Base-by-base conservation (phyloP, 37 sponge, comb jelly and placozoan genomes). In the Aphrocallistes beatrix region DNA sequence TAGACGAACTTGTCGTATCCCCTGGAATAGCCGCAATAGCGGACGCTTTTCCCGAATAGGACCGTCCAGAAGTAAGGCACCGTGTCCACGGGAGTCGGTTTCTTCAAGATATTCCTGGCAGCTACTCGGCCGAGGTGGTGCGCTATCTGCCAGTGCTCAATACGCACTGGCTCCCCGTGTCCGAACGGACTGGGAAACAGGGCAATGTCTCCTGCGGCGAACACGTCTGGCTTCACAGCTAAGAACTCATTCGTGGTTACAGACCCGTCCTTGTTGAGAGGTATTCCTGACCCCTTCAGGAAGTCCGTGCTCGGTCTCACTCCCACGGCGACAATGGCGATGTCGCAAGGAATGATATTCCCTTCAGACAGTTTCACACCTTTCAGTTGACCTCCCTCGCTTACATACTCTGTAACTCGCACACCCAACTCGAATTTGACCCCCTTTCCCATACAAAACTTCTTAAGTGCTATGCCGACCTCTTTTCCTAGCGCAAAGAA, bases 31-130 rank as follows among this genome's bases (percentile, higher is more conserved):
- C 96, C 94, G 81, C 93, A 94, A 39, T 94, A 94, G 32, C 96
- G 92, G 36, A 96, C 23, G 60, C 91, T 89, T 86, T 96, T 96
- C 36, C 94, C 94, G 83, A 87, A 93, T 84, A 93, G 51, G 37
- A 90, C 85, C n/a, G 94, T 92, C 96, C 96, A 96, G 90, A 96
- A 96, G 89, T 85, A 96, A 23, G 96, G 96, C 36, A 96, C 90
- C 38, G 90, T 92, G 39, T 90, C 69, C 39, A 92, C 92, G 32
- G 87, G 49, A 17, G 75, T 87, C 34, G 87, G 85, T 51, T 89
- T 90, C 0, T 88, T 93, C 39, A 92, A 39, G 95, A 96, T 96
- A 86, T 90, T 92, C 85, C 82, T 81, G 36, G 92, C 96, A 36
- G 96, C 96, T 39, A 94, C 88, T 1, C 90, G 88, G 23, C 93